phyloP scores from a whole-genome alignment of 2,888 invertebrate genomes.

The Brachynemurus nebulosus region DNA sequence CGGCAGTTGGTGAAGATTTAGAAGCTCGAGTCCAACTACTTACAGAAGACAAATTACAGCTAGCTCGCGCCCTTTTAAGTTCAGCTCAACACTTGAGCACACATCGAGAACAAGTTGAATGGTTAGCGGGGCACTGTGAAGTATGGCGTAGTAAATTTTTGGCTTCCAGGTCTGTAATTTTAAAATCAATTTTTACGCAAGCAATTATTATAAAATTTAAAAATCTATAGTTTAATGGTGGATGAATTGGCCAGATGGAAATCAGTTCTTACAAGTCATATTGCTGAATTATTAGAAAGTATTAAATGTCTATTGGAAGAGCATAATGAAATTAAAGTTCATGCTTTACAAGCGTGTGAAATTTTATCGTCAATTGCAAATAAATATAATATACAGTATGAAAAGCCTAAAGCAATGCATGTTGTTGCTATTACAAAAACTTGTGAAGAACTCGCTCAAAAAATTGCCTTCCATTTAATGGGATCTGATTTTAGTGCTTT shows the following conservation, averaged over 20 bases:
- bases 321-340: conserved; percentile 46
- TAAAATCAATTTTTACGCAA: background rate
- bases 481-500: too few species aligned
- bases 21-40: conserved; percentile 78
- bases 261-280: conserved; percentile 56
- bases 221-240: conserved; percentile 65
- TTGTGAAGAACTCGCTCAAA: too few species aligned
- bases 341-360: too few species aligned
- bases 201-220: conserved; percentile 6
- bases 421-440: too few species aligned
- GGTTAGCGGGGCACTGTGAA: conserved; percentile 86
- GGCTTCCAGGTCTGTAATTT: conserved; percentile 61
- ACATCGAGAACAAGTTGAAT: conserved; percentile 87
- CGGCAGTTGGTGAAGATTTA: conserved; percentile 89
- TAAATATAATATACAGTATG: too few species aligned
- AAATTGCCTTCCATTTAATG: too few species aligned
- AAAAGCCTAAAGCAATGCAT: too few species aligned
- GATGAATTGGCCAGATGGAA: conserved; percentile 85
- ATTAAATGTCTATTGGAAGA: conserved; percentile 58
- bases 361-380: too few species aligned
- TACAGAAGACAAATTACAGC: conserved; percentile 81
- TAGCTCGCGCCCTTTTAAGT: conserved; percentile 71
- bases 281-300: conserved; percentile 52
- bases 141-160: conserved; percentile 95
- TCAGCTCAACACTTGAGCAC: conserved; percentile 75